Base-by-base conservation (phyloP, 2,113 vertebrate species). In the Corythornis vintsioides region DNA sequence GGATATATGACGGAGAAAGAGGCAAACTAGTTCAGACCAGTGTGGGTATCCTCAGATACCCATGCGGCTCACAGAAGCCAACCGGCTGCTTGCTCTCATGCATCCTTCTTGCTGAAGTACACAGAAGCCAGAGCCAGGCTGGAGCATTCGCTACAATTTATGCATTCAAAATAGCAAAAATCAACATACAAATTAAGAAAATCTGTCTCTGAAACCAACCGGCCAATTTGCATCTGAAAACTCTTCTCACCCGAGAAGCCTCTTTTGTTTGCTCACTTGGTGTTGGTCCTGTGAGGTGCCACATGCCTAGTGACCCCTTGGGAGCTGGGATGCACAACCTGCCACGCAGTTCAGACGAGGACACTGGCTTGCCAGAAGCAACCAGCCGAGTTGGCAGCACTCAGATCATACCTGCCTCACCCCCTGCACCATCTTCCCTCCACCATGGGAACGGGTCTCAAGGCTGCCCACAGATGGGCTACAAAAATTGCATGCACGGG, bases 181-280 rank as follows among this genome's bases (percentile, higher is more conserved):
- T 42, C 83, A 92, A 61, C 73, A 86, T 3, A 94, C 48, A 72
- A 90, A 91, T 88, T 63, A 91, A 88, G 75, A 94, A 94, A 89
- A 83, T 48, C 74, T 73, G 61, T 60, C 82, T 82, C 67, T 31
- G n/a, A 92, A 88, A 81, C 47, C 79, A 69, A 72, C 14, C 0
- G 0, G 50, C 57, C 59, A 40, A 88, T 83, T 52, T 88, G 52
- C 56, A 86, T 66, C 53, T 47, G 72, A 89, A 70, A 91, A 70
- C 33, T 38, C 42, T 56, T 66, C 84, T 56, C 0, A 0, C 35
- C 38, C 8, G 0, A 55, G 42, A 6, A 89, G 60, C 48, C 26
- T 74, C 64, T 52, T 82, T 81, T 61, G 70, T 69, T 45, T 43
- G 50, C 29, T 79, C 71, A 3, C 20, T 9, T 9, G 17, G 57